Percentiles rank a stretch among this genome's conserved stretches.
phyloP scores from a whole-genome alignment of 2,113 vertebrate genomes.

The Mesoclemmys tuberculata region DNA sequence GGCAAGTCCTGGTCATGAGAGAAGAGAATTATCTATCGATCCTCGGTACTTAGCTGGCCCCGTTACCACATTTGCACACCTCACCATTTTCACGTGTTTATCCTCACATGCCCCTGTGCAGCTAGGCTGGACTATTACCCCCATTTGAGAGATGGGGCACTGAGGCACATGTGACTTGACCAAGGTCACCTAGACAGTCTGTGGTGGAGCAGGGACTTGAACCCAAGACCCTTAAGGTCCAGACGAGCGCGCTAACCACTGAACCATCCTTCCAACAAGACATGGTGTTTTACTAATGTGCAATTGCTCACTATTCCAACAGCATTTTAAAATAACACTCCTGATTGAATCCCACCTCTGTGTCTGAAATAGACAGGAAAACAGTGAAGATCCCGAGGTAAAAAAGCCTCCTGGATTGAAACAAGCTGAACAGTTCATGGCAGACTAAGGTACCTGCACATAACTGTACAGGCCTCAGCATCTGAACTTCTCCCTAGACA shows the following conservation, averaged over 20 bases:
- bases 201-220: neutral
- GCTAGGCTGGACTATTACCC: neutral
- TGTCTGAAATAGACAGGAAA: neutral
- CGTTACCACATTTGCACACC: neutral
- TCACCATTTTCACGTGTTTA: neutral
- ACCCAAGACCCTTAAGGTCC: too few relatives aligned
- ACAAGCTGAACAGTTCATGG: neutral
- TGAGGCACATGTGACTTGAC: neutral
- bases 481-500: neutral
- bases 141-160: neutral
- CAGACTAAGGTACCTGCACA: neutral
- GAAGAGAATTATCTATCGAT: neutral
- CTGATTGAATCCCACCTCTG: too few relatives aligned
- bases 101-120: neutral
- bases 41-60: neutral
- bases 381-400: neutral
- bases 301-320: neutral
- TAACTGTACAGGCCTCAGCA: neutral
- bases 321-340: neutral
- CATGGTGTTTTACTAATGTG: neutral
- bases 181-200: neutral
- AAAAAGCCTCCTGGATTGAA: neutral
- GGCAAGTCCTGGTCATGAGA: neutral
- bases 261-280: neutral
- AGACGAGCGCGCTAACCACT: neutral